Conservation (phyloP, 2,797 vertebrate species). For the Pagetopsis macropterus region DNA sequence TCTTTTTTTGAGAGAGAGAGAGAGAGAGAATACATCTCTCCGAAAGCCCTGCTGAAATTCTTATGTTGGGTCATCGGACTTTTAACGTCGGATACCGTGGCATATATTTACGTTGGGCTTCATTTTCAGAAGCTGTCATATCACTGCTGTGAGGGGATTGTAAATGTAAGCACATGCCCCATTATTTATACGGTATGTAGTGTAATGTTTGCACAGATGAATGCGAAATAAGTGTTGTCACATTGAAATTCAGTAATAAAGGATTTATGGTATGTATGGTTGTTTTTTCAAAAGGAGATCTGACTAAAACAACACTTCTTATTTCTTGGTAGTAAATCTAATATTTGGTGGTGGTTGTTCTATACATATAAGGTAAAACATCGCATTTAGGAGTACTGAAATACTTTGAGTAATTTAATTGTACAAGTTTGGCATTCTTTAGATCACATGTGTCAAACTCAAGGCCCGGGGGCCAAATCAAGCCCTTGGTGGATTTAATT, state of each 20-base stretch:
- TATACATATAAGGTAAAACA: no score
- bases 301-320: not conserved
- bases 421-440: no score
- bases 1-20: conserved; percentile 9
- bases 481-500: no score
- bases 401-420: no score
- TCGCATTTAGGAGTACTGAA: no score
- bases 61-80: conserved; percentile 23
- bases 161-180: conserved; percentile 47
- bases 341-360: not conserved
- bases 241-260: conserved; percentile 69
- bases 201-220: conserved; percentile 72
- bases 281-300: conserved; percentile 15
- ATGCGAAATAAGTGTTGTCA: conserved; percentile 61
- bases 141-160: conserved; percentile 66
- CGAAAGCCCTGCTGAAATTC: conserved; percentile 46
- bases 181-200: conserved; percentile 68
- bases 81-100: conserved; percentile 24
- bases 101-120: conserved; percentile 66
- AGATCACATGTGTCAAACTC: no score
- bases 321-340: not conserved
- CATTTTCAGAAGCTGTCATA: conserved; percentile 73
- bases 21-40: conserved; percentile 11
- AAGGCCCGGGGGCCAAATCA: no score
- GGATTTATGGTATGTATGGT: conserved; percentile 50